These are phyloP conservation scores for Dynastes hyllus DNA, from an alignment of 2,888 invertebrate species.

Conservation along the genomic window DNA sequence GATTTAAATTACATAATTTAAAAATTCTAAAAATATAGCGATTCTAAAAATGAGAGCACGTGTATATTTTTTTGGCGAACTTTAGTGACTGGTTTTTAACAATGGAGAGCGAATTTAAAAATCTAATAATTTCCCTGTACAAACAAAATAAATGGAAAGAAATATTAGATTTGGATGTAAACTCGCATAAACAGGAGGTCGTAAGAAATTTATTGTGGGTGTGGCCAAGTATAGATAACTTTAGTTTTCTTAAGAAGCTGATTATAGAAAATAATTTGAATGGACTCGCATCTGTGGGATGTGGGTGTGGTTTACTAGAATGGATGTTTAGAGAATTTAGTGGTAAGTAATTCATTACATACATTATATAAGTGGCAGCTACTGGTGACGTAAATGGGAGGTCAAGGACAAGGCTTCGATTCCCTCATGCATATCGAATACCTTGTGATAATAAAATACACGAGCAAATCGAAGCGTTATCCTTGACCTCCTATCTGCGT, in stretches of 20 bases:
- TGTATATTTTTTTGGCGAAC: background rate
- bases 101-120: slow-evolving; percentile 33
- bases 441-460: too few relatives aligned
- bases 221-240: slow-evolving; percentile 80
- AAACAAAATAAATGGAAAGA: slow-evolving; percentile 71
- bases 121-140: slow-evolving; percentile 58
- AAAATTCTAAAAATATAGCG: slow-evolving; percentile 22
- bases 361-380: background rate
- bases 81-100: background rate
- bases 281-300: slow-evolving; percentile 81
- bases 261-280: slow-evolving; percentile 71
- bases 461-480: too few relatives aligned
- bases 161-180: slow-evolving; percentile 70
- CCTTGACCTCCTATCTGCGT: too few relatives aligned
- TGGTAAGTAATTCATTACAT: slow-evolving; percentile 71
- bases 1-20: slow-evolving; percentile 40
- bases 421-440: background rate
- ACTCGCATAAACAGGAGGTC: slow-evolving; percentile 69
- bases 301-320: slow-evolving; percentile 87
- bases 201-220: slow-evolving; percentile 79
- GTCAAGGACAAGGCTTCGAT: too few relatives aligned
- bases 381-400: too few relatives aligned
- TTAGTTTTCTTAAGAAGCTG: slow-evolving; percentile 74
- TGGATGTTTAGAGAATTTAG: slow-evolving; percentile 82
- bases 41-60: slow-evolving; percentile 27